Percentiles rank a stretch among this genome's conserved stretches.
Conservation (phyloP, 2,888 invertebrate genomes). For the Cheilosia impressa region DNA sequence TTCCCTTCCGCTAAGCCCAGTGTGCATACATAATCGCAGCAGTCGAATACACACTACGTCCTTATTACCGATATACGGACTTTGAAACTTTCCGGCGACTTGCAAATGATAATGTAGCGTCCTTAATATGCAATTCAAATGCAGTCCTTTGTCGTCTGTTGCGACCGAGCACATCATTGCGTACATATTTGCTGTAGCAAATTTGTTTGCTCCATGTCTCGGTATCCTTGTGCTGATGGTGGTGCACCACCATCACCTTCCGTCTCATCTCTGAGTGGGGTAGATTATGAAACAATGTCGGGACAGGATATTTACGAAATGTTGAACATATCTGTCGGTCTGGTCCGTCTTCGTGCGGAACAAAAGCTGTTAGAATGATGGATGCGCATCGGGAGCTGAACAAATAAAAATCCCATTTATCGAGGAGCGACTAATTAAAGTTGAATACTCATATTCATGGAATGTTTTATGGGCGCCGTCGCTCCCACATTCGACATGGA, state of each 20-base stretch:
- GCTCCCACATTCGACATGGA: too few species aligned
- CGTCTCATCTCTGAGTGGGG: too few species aligned
- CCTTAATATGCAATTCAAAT: slow-evolving; percentile 51
- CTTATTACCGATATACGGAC: slow-evolving; percentile 3
- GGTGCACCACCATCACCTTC: not conserved
- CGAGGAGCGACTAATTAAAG: slow-evolving; percentile 19
- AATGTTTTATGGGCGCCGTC: slow-evolving; percentile 6
- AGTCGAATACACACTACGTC: not conserved
- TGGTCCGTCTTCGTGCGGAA: not conserved
- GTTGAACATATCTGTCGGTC: not conserved
- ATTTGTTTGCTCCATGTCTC: not conserved
- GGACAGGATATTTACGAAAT: slow-evolving; percentile 1
- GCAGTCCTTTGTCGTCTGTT: slow-evolving; percentile 21
- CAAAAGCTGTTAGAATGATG: slow-evolving; percentile 31
- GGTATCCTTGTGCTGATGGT: not conserved
- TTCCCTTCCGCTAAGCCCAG: slow-evolving; percentile 1
- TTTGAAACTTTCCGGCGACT: not conserved
- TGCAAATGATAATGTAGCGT: slow-evolving; percentile 12
- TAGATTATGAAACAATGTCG: too few species aligned
- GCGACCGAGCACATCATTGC: not conserved
- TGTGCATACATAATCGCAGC: not conserved
- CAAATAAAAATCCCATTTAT: slow-evolving; percentile 40
- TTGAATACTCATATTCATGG: slow-evolving; percentile 26
- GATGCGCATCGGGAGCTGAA: not conserved
- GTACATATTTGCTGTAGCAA: slow-evolving; percentile 3